Conservation (phyloP, 1,140 invertebrate species). For the Papilio polyxenes region DNA sequence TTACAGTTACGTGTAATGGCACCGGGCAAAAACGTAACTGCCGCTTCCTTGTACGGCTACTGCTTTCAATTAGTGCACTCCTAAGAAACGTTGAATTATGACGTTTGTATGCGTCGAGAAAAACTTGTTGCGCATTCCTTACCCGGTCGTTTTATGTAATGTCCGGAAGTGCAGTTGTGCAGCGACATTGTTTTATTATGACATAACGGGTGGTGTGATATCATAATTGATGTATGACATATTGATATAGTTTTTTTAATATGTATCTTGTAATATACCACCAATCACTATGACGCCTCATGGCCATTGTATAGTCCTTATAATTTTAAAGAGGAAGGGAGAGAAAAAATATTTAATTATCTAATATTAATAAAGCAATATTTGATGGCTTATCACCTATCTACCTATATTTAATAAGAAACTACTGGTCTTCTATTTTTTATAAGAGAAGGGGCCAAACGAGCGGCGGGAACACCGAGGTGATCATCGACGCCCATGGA, state of each 20-base stretch:
- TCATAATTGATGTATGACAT: conserved; percentile 28
- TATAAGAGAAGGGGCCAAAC: too few relatives aligned
- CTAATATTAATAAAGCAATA: too few relatives aligned
- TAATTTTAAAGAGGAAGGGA: too few relatives aligned
- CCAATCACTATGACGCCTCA: conserved; percentile 2
- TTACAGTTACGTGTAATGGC: conserved; percentile 59
- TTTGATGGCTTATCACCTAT: too few relatives aligned
- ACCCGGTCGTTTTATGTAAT: conserved; percentile 24
- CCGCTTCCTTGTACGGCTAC: conserved; percentile 45
- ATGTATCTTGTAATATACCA: not conserved
- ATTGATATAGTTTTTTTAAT: conserved; percentile 9
- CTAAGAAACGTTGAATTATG: conserved; percentile 57
- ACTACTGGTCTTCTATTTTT: too few relatives aligned
- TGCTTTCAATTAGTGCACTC: conserved; percentile 54
- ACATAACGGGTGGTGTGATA: conserved; percentile 5
- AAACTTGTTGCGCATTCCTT: conserved; percentile 35
- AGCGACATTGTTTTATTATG: conserved; percentile 28
- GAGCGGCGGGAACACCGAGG: too few relatives aligned
- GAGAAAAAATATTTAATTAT: too few relatives aligned
- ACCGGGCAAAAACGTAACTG: conserved; percentile 54
- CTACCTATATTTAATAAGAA: too few relatives aligned
- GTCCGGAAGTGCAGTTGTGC: conserved; percentile 25
- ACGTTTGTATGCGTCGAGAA: conserved; percentile 43
- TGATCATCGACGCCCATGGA: too few relatives aligned
- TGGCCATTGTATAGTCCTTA: too few relatives aligned